phyloP scores from a whole-genome alignment of 2,888 invertebrate species.

The Bembecia ichneumoniformis region DNA sequence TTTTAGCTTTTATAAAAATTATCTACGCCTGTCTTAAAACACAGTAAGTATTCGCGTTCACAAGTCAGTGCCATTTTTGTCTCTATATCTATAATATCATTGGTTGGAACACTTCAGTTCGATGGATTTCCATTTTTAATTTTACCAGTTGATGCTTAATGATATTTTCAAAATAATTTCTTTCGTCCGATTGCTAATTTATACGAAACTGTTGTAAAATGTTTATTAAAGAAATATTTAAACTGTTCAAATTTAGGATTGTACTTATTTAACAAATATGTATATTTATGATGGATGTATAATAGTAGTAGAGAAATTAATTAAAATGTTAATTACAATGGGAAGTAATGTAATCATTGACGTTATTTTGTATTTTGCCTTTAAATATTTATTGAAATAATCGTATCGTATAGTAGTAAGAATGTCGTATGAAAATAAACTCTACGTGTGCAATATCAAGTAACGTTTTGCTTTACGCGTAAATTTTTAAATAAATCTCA shows the following conservation, averaged over 20 bases:
- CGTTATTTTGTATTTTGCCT: not conserved
- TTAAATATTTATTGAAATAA: not conserved
- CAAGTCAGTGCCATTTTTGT: too few species aligned
- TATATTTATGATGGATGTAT: slow-evolving; percentile 22
- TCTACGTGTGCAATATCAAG: too few species aligned
- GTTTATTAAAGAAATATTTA: slow-evolving; percentile 49
- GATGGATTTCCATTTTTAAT: too few species aligned
- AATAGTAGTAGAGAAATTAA: slow-evolving; percentile 27
- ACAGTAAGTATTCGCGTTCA: too few species aligned
- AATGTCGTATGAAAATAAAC: too few species aligned
- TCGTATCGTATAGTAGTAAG: not conserved
- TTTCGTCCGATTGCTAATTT: slow-evolving; percentile 28
- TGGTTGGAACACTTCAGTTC: too few species aligned
- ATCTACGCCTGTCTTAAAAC: too few species aligned
- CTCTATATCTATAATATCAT: too few species aligned
- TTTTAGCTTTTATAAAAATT: too few species aligned
- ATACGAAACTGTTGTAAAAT: slow-evolving; percentile 59
- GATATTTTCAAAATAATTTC: not conserved
- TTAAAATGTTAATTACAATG: slow-evolving; percentile 17
- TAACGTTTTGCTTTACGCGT: too few species aligned
- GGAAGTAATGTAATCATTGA: slow-evolving; percentile 52
- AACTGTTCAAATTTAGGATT: slow-evolving; percentile 44
- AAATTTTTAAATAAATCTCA: too few species aligned
- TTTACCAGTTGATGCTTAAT: too few species aligned
- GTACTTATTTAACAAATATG: slow-evolving; percentile 40